These are phyloP conservation scores for Microtus ochrogaster DNA, from an alignment of 2,113 vertebrate species.

Conservation along the genomic window DNA sequence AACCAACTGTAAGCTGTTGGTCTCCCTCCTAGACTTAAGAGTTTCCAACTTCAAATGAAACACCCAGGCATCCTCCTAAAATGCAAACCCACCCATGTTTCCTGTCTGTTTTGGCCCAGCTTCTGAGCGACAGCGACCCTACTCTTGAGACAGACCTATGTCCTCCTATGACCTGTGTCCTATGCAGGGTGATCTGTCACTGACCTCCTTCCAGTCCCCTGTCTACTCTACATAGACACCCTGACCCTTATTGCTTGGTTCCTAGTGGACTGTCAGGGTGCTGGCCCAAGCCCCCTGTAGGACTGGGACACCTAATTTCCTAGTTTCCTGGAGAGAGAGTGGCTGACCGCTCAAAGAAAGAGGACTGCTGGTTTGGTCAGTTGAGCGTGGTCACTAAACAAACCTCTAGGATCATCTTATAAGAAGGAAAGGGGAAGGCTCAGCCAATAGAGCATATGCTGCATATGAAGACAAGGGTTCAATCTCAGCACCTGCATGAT, in stretches of 20 bases:
- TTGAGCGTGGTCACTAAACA: neutral
- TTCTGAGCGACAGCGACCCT: neutral
- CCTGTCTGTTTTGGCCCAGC: too few species aligned
- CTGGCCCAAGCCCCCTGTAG: neutral
- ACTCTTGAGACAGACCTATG: neutral
- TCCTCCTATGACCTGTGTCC: neutral
- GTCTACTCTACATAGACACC: neutral
- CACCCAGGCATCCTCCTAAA: neutral
- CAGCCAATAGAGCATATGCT: neutral
- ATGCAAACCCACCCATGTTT: neutral
- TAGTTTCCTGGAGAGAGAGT: neutral
- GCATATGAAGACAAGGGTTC: too few species aligned
- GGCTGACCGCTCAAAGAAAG: neutral
- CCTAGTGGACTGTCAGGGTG: too few species aligned
- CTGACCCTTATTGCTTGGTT: neutral
- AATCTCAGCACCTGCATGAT: neutral
- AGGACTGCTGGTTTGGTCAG: neutral
- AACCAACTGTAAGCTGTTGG: too few species aligned
- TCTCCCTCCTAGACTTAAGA: neutral
- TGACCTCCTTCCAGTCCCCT: neutral
- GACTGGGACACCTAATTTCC: too few species aligned
- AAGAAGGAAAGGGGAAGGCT: neutral
- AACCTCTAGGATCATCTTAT: neutral
- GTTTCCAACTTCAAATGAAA: neutral
- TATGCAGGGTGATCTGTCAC: neutral